Evolutionary conservation across 2,113 vertebrate genomes (phyloP).

Genomic region (Crotalus horridus): DNA sequence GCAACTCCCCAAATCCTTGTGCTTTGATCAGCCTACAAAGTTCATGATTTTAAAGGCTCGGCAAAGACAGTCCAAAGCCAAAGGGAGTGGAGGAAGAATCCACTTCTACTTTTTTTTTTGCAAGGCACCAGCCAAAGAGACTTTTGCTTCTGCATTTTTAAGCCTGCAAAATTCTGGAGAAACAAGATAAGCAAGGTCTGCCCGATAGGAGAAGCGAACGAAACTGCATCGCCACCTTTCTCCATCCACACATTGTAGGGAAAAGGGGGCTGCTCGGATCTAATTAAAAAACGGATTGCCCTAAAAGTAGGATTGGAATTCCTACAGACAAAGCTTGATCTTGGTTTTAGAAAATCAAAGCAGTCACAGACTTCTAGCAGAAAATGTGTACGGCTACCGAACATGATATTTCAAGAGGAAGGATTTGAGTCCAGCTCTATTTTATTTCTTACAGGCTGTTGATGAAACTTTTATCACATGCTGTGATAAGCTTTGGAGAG

Average conservation of each 20-base stretch:
- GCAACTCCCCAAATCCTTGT: not conserved
- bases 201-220: not conserved
- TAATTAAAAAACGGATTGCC: not conserved
- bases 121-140: not conserved
- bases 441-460: not conserved
- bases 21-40: slow-evolving; percentile 3
- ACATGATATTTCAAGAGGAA: not conserved
- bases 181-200: not conserved
- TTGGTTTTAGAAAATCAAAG: not conserved
- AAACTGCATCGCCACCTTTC: not conserved
- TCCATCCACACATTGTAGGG: not conserved
- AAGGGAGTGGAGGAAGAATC: slow-evolving; percentile 33
- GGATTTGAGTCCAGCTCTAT: not conserved
- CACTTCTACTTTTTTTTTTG: not conserved
- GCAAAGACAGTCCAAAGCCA: slow-evolving; percentile 34
- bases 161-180: not conserved
- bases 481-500: not conserved
- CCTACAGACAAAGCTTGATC: not conserved
- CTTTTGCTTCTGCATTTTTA: slow-evolving; percentile 27
- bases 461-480: not conserved
- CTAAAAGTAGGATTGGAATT: not conserved
- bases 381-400: not conserved
- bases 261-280: no score
- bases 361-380: not conserved
- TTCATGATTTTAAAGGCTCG: not conserved